A percentile compares a stretch with the other conserved stretches of the same genome.
Evolutionary conservation across 2,797 vertebrate species (phyloP).

Genomic region (Typhlichthys eigenmanni): DNA sequence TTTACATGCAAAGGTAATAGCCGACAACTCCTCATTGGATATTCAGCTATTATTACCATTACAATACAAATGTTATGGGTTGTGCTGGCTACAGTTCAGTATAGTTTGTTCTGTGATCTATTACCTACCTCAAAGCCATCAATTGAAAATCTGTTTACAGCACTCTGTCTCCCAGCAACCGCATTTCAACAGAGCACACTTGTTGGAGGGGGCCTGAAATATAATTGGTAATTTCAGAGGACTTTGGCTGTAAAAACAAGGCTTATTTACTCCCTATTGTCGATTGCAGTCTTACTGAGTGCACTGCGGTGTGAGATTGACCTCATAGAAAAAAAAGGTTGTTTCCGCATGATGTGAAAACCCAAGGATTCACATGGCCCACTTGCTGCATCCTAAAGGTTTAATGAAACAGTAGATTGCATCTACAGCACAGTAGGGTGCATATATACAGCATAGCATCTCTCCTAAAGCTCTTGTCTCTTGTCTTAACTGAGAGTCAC

Average conservation of each 20-base stretch:
- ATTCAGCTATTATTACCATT: neutral
- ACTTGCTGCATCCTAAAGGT: neutral
- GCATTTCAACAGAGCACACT: slow-evolving; percentile 46
- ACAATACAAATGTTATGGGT: slow-evolving; percentile 9
- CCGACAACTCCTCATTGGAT: neutral
- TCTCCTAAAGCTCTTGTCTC: slow-evolving; percentile 13
- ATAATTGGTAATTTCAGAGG: slow-evolving; percentile 52
- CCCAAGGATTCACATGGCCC: slow-evolving; percentile 7
- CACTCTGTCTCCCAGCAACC: slow-evolving; percentile 72
- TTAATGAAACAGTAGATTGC: slow-evolving; percentile 11
- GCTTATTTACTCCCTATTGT: slow-evolving; percentile 42
- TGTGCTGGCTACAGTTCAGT: slow-evolving; percentile 27
- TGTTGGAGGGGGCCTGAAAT: slow-evolving; percentile 33
- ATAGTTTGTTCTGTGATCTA: slow-evolving; percentile 43
- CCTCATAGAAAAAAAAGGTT: slow-evolving; percentile 12
- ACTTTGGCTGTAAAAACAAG: slow-evolving; percentile 51
- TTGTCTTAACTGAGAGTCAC: slow-evolving; percentile 30
- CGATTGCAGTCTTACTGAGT: slow-evolving; percentile 51
- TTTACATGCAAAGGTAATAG: no score
- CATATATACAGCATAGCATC: slow-evolving; percentile 16
- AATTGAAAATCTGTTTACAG: slow-evolving; percentile 56
- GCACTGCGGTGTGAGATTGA: slow-evolving; percentile 26
- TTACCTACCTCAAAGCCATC: slow-evolving; percentile 28
- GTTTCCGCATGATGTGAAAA: slow-evolving; percentile 6
- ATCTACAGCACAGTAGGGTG: slow-evolving; percentile 7